Conservation (phyloP, 2,113 vertebrate genomes). For the Toxostoma redivivum region DNA sequence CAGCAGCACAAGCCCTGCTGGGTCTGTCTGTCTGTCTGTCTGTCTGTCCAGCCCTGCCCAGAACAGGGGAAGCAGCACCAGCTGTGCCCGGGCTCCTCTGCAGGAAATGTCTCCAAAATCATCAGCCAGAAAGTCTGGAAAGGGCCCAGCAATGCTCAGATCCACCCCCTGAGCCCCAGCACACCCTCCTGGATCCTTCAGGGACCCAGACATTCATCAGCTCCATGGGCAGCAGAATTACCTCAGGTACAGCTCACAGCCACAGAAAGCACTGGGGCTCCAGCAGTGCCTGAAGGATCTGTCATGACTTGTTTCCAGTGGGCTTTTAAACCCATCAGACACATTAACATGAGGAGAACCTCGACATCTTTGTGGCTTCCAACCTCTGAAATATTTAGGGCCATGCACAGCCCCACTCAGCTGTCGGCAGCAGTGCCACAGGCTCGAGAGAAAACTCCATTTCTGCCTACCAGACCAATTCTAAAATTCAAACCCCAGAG, state of each 20-base stretch:
- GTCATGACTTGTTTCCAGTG: not conserved
- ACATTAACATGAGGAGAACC: not conserved
- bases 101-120: not conserved
- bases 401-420: not conserved
- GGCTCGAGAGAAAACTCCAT: not conserved
- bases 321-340: not conserved
- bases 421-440: not conserved
- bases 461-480: not conserved
- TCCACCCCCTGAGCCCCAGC: not conserved
- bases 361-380: not conserved
- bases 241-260: not conserved
- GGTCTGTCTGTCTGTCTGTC: not conserved
- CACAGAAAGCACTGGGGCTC: not conserved
- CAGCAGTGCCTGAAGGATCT: not conserved
- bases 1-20: not conserved
- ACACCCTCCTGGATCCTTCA: not conserved
- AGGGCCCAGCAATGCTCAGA: not conserved
- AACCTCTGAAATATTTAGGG: not conserved
- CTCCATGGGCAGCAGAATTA: accelerated
- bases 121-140: not conserved
- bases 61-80: not conserved
- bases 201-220: not conserved
- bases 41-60: not conserved
- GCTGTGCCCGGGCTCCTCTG: not conserved
- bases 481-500: not conserved